Evolutionary conservation across 2,888 invertebrate genomes (phyloP).

Genomic region (Brachypalpus laphriformis): DNA sequence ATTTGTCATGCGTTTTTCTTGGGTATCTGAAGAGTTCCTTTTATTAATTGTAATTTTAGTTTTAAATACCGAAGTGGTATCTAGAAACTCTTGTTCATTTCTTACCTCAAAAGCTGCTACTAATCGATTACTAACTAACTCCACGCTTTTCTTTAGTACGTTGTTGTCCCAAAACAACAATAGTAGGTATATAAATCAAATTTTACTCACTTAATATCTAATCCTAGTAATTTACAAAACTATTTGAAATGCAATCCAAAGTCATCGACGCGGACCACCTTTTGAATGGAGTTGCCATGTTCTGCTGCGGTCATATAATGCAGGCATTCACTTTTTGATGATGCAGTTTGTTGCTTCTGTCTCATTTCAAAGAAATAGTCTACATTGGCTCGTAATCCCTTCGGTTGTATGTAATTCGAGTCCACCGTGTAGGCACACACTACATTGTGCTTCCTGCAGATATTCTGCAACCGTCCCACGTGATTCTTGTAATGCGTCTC

Average conservation of each 20-base stretch:
- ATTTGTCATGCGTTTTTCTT: too few relatives aligned
- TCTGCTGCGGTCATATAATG: background rate
- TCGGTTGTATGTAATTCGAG: slow-evolving; percentile 70
- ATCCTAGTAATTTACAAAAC: background rate
- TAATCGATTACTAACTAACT: too few relatives aligned
- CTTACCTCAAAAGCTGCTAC: too few relatives aligned
- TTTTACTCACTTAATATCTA: background rate
- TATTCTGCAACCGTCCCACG: slow-evolving; percentile 69
- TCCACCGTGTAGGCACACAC: slow-evolving; percentile 76
- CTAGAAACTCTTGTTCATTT: too few relatives aligned
- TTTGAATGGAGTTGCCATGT: slow-evolving; percentile 1
- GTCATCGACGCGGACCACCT: slow-evolving; percentile 20
- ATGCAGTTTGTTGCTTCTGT: background rate
- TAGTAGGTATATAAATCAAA: background rate
- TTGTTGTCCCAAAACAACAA: background rate
- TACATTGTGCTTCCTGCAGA: slow-evolving; percentile 76
- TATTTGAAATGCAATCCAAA: slow-evolving; percentile 48
- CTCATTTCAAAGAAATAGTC: slow-evolving; percentile 58
- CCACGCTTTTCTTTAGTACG: too few relatives aligned
- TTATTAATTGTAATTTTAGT: too few relatives aligned
- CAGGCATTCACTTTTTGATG: background rate
- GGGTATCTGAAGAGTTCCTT: too few relatives aligned
- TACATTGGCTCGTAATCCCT: slow-evolving; percentile 28
- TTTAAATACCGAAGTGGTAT: too few relatives aligned
- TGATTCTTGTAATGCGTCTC: slow-evolving; percentile 76